These are phyloP conservation scores for Rhodeus uyekii DNA, from an alignment of 2,797 vertebrate species.

Conservation along the genomic window DNA sequence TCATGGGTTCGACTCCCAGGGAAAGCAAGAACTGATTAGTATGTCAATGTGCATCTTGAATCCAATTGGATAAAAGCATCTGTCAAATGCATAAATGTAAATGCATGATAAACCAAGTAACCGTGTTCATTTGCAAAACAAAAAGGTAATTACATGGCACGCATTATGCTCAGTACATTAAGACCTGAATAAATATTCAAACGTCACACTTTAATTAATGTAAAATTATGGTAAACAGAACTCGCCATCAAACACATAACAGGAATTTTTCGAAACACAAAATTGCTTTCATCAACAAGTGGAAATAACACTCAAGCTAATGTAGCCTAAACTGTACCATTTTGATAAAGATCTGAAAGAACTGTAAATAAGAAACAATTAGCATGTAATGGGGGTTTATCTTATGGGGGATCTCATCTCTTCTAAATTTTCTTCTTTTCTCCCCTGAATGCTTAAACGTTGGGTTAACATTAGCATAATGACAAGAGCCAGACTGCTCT, in stretches of 20 bases:
- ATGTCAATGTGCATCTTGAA: too few relatives aligned
- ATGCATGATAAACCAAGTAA: not conserved
- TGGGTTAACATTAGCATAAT: slow-evolving; percentile 64
- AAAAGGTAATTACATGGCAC: not conserved
- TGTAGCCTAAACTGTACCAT: slow-evolving; percentile 4
- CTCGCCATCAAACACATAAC: slow-evolving; percentile 57
- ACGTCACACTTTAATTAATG: not conserved
- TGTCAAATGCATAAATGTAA: too few relatives aligned
- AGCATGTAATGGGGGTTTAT: slow-evolving; percentile 74
- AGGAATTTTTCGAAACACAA: slow-evolving; percentile 66
- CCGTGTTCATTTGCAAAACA: not conserved
- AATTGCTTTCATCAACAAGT: slow-evolving; percentile 70
- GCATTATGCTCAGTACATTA: not conserved
- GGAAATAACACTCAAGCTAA: slow-evolving; percentile 55
- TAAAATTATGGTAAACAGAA: slow-evolving; percentile 28
- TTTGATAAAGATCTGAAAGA: slow-evolving; percentile 69
- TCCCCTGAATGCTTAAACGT: slow-evolving; percentile 53
- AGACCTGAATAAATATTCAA: not conserved
- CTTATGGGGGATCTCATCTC: slow-evolving; percentile 63
- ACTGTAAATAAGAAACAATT: slow-evolving; percentile 69
- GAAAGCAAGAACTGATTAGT: too few relatives aligned
- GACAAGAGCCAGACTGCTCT: slow-evolving; percentile 60
- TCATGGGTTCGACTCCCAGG: too few relatives aligned
- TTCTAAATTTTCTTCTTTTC: slow-evolving; percentile 58
- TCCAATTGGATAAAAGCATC: too few relatives aligned